phyloP scores from a whole-genome alignment of 2,797 vertebrate species.

The Paguma larvata region DNA sequence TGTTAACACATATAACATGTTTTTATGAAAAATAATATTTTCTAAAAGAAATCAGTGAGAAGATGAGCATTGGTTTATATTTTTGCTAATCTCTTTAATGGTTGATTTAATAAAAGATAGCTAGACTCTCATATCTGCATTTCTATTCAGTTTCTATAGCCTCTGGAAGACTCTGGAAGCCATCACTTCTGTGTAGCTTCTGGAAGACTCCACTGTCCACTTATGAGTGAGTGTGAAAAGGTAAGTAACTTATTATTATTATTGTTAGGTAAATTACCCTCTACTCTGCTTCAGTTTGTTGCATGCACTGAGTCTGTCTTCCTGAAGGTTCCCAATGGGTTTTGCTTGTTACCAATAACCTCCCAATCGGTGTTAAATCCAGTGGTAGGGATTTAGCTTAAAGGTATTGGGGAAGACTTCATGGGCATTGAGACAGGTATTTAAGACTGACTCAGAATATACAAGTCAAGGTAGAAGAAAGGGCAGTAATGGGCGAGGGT shows the following conservation, averaged over 20 bases:
- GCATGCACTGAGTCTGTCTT: background rate
- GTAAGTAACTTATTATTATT: background rate
- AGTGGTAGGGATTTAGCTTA: background rate
- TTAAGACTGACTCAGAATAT: background rate
- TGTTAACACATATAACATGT: background rate
- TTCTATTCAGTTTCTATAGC: background rate
- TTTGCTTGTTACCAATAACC: background rate
- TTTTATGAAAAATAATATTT: background rate
- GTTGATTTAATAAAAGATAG: background rate
- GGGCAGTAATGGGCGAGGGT: background rate
- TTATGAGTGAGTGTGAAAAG: background rate
- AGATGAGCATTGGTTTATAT: background rate
- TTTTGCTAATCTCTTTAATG: background rate
- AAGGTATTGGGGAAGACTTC: background rate
- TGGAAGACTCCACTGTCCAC: background rate
- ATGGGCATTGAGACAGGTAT: background rate
- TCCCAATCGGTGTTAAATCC: background rate
- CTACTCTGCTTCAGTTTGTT: background rate
- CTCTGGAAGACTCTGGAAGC: background rate
- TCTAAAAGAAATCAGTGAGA: background rate
- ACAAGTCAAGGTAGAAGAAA: background rate
- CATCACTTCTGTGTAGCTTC: background rate
- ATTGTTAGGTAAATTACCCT: background rate
- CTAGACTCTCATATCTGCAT: conserved; percentile 8
- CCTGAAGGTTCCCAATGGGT: background rate